Base-by-base conservation (phyloP, 1,140 invertebrate genomes). In the Battus philenor region DNA sequence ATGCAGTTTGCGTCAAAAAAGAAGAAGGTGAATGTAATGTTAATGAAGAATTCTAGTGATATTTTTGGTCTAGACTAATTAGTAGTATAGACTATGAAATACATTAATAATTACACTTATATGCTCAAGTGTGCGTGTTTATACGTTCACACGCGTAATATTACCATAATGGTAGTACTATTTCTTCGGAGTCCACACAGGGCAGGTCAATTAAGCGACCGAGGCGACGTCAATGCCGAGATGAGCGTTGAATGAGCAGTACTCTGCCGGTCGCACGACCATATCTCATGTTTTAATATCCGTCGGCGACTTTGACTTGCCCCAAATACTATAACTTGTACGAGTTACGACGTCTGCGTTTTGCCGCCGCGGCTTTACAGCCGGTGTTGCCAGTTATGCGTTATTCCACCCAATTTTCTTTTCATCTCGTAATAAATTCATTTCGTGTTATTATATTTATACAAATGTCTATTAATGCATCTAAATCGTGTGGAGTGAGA, bases 241-340 rank as follows among this genome's bases (percentile, higher is more conserved):
- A 63, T 64, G 58, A 50, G 45, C 67, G 66, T 68, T 68, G 68
- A 75, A 75, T 72, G 68, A 71, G 72, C 61, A 59, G 62, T 71
- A 59, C 51, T 58, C 60, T 67, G 60, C 43, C 64, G 58, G 64
- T 66, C 68, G 59, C 61, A 71, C 66, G 68, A 50, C 57, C 65
- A 71, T 81, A 76, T 81, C 70, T 81, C 74, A 76, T 72, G 49
- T 72, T 72, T 81, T 81, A 76, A 81, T 76, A 63, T 64, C 51
- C 63, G 68, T 68, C 74, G 77, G 74, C 68, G 32, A 70, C 77
- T 81, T 81, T 81, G 77, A 78, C 67, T 67, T 72, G 74, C 49
- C 67, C 77, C 67, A 74, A 81, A 81, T 78, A 81, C 77, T 78
- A 81, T 81, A 78, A 78, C 68, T 72, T 78, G 58, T 58, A 59